Base-by-base conservation (phyloP, 2,888 invertebrate species). In the Ochropleura plecta region DNA sequence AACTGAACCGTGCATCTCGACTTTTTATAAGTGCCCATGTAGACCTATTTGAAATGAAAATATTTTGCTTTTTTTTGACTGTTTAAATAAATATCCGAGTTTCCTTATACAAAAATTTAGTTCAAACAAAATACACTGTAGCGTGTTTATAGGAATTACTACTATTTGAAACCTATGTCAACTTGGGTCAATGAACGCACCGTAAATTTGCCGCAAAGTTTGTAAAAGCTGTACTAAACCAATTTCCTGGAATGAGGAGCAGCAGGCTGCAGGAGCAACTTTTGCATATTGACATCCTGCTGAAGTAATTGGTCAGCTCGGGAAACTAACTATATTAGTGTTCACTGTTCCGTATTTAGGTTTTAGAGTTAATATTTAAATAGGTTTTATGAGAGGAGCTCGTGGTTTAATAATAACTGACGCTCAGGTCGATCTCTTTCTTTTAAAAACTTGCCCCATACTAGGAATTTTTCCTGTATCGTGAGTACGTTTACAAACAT, bases 161-260 rank as follows among this genome's bases (percentile, higher is more conserved):
- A 18, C 20, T 14, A 14, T 7, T n/a, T 44, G 3, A 18, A 6
- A 10, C 7, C 59, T 71, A 12, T 4, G 14, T 30, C 30, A 40
- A 46, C 9, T 16, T 60, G 16, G 14, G 5, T 40, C 9, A 3
- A 59, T 18, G 49, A 44, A 9, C 12, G 16, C 20, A 3, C 46
- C 6, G 40, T 44, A 46, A 62, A 20, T 57, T 73, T 16, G 5
- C 10, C 5, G 55, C 5, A 8, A 57, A 78, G 55, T 79, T 78
- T 20, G 49, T 51, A 40, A 73, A 79, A 73, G 72, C 66, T 79
- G 20, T 57, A 16, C 14, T 67, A 12, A 67, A 79, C 63, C 46
- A 73, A 78, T 78, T 78, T 79, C 73, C 66, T 18, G n/a, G 51
- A 72, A 72, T 46, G 53, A 30, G 18, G 40, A 12, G 16, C 12